A percentile compares a stretch with the other conserved stretches of the same genome.
phyloP scores from a whole-genome alignment of 2,797 vertebrate species.

The Crax fasciolata region DNA sequence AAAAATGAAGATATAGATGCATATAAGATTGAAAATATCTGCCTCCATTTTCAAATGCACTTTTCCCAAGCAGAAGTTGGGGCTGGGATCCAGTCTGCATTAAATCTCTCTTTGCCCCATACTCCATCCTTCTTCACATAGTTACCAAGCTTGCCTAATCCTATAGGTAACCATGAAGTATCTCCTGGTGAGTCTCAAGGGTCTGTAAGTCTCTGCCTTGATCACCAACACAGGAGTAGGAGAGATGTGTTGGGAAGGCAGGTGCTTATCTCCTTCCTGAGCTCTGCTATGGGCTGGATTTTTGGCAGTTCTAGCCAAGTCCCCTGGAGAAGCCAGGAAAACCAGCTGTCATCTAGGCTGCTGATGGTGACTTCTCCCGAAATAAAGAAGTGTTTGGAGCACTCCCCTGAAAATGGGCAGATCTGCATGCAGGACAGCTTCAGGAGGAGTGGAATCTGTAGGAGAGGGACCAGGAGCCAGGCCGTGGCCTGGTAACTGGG shows the following conservation, averaged over 20 bases:
- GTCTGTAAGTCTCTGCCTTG: background rate
- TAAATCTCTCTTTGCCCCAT: background rate
- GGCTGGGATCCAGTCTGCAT: background rate
- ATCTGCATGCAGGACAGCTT: background rate
- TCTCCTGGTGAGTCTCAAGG: background rate
- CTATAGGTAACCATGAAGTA: background rate
- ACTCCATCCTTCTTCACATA: background rate
- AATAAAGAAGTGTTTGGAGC: background rate
- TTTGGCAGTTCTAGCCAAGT: background rate
- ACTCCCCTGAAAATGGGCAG: background rate
- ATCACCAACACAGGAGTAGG: background rate
- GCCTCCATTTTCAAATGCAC: background rate
- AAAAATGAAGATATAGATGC: background rate
- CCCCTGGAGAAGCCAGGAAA: background rate
- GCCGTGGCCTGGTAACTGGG: background rate
- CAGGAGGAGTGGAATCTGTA: accelerated
- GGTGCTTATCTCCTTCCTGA: background rate
- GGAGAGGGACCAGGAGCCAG: background rate
- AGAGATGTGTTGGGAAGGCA: background rate
- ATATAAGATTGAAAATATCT: background rate
- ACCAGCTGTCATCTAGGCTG: background rate
- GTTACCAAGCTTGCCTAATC: background rate
- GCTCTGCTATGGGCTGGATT: background rate
- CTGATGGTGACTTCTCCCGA: background rate
- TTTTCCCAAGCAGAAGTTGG: background rate